Percentiles rank a stretch among this genome's conserved stretches.
phyloP scores from a whole-genome alignment of 1,140 invertebrate genomes.

The Aphis gossypii region DNA sequence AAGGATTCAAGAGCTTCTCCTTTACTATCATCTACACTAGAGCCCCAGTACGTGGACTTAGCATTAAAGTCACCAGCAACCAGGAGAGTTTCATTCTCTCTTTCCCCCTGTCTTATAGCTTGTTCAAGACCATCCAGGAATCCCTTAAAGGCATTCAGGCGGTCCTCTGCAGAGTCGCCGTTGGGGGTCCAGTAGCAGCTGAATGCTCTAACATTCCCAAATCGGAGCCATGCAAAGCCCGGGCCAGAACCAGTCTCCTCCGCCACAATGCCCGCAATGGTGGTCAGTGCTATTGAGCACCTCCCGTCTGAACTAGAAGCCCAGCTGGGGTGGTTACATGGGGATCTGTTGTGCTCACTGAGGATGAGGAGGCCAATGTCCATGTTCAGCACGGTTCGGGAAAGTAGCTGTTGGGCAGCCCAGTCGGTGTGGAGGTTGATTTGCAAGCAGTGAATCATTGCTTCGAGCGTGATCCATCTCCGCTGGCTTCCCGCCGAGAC shows the following conservation, averaged over 20 bases:
- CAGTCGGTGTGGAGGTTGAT: not conserved
- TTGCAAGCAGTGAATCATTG: not conserved
- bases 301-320: not conserved
- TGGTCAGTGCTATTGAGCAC: not conserved
- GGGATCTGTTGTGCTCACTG: not conserved
- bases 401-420: not conserved
- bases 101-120: not conserved
- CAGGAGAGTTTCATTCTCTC: not conserved
- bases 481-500: no score
- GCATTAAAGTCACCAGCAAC: not conserved
- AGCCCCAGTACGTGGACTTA: not conserved
- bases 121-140: not conserved
- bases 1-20: not conserved
- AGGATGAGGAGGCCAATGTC: not conserved
- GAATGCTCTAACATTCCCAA: not conserved
- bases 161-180: not conserved
- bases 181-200: conserved; percentile 20
- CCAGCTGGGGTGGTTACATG: not conserved
- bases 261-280: not conserved
- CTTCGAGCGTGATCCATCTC: no score
- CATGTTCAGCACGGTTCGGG: not conserved
- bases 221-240: not conserved
- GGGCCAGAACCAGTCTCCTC: not conserved
- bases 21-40: not conserved
- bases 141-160: not conserved